Base-by-base conservation (phyloP, 2,888 invertebrate species). In the Rotaria socialis region DNA sequence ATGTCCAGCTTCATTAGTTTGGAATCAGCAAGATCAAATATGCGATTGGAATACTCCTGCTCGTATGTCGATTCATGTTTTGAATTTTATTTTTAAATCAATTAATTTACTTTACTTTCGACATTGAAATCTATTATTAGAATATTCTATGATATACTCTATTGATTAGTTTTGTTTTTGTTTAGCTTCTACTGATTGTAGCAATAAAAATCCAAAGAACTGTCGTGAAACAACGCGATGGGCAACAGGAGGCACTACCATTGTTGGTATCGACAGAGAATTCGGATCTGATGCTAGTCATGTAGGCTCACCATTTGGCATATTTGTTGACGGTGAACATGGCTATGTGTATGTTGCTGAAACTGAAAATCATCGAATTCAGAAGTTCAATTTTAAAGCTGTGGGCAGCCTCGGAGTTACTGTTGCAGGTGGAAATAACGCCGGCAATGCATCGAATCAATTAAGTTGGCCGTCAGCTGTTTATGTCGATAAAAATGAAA, bases 241-340 rank as follows among this genome's bases (percentile, higher is more conserved):
- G 75, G 8, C 22, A 43, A 16, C 47, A 47, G 24, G 47, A 24
- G 75, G 75, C 6, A 75, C 47, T 75, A 0, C 43, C 7, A 24
- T 75, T 43, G 47, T 75, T 75, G 47, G 75, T 4, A 22, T 19
- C 43, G 75, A 75, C 8, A 16, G 0, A 24, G 11, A 75, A 43
- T 43, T 11, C 11, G 75, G 75, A 43, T 75, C 43, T 5, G 75
- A 75, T 75, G 14, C 8, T 10, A 6, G 16, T 19, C 75, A 75
- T 47, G 22, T 75, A 43, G 47, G 43, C 1, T 75, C 75, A 24
- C 75, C 75, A 24, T 75, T 75, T 47, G 75, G 75, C 41, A 24
- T 75, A 75, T 75, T 75, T 75, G 43, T 75, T 75, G 75, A 75
- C 22, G 14, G 14, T n/a, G 47, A 75, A 75, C 75, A 24, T 22